Evolutionary conservation across 2,888 invertebrate species (phyloP).

Genomic region (Thereva nobilitata): DNA sequence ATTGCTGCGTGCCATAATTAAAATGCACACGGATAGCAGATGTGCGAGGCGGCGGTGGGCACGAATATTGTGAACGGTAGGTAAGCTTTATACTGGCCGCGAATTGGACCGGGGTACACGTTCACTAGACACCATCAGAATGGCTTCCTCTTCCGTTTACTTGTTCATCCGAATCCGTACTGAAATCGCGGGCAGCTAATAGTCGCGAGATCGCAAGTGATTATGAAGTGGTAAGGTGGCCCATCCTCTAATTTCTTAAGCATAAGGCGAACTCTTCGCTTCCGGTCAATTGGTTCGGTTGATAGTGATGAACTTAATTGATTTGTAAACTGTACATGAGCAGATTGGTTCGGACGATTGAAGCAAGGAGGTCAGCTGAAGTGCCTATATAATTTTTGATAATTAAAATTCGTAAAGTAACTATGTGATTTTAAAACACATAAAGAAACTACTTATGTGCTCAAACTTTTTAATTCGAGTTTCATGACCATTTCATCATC

Average conservation of each 20-base stretch:
- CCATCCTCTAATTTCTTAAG: slow-evolving; percentile 27
- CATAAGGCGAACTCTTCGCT: slow-evolving; percentile 9
- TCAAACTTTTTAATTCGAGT: too few species aligned
- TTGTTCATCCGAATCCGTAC: slow-evolving; percentile 9
- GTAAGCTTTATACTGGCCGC: background rate
- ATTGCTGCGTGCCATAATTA: background rate
- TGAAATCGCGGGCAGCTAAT: slow-evolving; percentile 8
- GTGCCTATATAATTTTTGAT: too few species aligned
- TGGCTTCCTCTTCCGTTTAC: slow-evolving; percentile 41
- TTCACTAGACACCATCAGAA: slow-evolving; percentile 27
- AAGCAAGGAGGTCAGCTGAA: too few species aligned
- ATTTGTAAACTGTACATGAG: background rate
- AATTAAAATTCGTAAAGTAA: too few species aligned
- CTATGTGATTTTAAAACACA: too few species aligned
- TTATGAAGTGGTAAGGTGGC: slow-evolving; percentile 21
- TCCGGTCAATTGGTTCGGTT: slow-evolving; percentile 10
- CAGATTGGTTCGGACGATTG: too few species aligned
- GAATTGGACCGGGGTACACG: slow-evolving; percentile 33
- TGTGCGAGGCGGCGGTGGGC: background rate
- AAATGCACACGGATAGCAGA: background rate
- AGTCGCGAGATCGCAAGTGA: slow-evolving; percentile 3
- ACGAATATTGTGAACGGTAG: too few species aligned
- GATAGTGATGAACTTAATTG: slow-evolving; percentile 20
- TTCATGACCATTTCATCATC: too few species aligned
- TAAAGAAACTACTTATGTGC: too few species aligned